Evolutionary conservation across 2,888 invertebrate species (phyloP).

Genomic region (Malthinus seriepunctatus): DNA sequence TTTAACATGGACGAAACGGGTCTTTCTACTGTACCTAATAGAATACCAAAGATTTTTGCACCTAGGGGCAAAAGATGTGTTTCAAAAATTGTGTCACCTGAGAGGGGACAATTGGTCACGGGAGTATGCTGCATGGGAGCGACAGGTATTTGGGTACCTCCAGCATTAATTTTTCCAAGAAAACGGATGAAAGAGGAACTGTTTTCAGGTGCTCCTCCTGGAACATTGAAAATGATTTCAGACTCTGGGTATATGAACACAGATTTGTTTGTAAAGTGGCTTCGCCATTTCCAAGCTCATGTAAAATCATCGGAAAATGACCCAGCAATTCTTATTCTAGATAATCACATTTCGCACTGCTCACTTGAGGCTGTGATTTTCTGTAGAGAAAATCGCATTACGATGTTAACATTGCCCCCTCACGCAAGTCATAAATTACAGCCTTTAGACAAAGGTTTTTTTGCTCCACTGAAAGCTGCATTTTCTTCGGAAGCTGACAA

Average conservation of each 20-base stretch:
- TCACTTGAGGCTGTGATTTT: conserved; percentile 13
- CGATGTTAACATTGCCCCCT: background rate
- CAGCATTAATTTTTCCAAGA: conserved; percentile 35
- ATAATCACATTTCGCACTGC: conserved; percentile 16
- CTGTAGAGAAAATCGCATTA: background rate
- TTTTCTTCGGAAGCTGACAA: conserved; percentile 3
- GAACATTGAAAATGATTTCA: conserved; percentile 8
- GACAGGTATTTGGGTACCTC: conserved; percentile 32
- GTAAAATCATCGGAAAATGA: conserved; percentile 4
- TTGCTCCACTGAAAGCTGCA: conserved; percentile 9
- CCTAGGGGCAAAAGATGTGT: conserved; percentile 1
- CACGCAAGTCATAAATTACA: conserved; percentile 12
- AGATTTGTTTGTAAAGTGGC: conserved; percentile 20
- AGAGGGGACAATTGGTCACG: conserved; percentile 12
- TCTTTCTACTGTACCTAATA: background rate
- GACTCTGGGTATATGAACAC: conserved; percentile 22
- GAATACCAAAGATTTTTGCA: background rate
- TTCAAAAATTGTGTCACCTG: background rate
- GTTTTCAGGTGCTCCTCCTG: conserved; percentile 20
- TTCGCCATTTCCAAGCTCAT: conserved; percentile 16
- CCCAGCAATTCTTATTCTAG: conserved; percentile 19
- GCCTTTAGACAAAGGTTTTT: conserved; percentile 11
- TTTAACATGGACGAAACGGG: no score
- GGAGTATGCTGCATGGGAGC: conserved; percentile 28
- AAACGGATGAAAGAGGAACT: conserved; percentile 32